Evolutionary conservation across 2,797 vertebrate genomes (phyloP).

Genomic region (Alauda arvensis): DNA sequence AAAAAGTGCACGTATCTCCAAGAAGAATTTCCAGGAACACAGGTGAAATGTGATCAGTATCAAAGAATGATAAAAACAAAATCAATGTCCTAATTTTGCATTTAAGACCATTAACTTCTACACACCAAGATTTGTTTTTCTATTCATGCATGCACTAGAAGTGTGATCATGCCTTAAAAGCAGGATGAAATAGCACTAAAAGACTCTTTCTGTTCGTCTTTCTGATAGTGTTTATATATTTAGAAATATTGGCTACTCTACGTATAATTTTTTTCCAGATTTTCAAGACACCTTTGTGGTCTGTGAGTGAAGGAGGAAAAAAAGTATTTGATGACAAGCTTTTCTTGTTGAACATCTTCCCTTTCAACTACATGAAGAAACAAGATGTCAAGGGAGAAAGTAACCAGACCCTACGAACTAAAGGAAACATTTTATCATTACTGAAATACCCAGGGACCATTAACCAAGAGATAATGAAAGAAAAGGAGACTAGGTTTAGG

Average conservation of each 20-base stretch:
- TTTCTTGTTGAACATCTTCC: slow-evolving; percentile 25
- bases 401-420: slow-evolving; percentile 24
- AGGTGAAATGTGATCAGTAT: not conserved
- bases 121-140: not conserved
- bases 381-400: slow-evolving; percentile 37
- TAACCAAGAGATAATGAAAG: slow-evolving; percentile 41
- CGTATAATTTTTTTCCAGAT: not conserved
- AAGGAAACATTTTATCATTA: slow-evolving; percentile 43
- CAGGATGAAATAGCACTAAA: not conserved
- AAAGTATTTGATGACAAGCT: not conserved
- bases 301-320: not conserved
- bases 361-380: slow-evolving; percentile 53
- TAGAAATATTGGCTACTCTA: not conserved
- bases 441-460: slow-evolving; percentile 41
- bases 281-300: not conserved
- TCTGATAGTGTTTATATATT: not conserved
- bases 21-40: not conserved
- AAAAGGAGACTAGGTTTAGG: slow-evolving; percentile 46
- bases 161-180: not conserved
- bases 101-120: not conserved
- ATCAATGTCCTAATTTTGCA: not conserved
- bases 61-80: not conserved
- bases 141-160: not conserved
- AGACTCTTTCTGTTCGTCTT: not conserved
- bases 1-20: not conserved